A percentile compares a stretch with the other conserved stretches of the same genome.
These are phyloP conservation scores for Oncorhynchus keta DNA, from an alignment of 2,113 vertebrate genomes.

Conservation along the genomic window DNA sequence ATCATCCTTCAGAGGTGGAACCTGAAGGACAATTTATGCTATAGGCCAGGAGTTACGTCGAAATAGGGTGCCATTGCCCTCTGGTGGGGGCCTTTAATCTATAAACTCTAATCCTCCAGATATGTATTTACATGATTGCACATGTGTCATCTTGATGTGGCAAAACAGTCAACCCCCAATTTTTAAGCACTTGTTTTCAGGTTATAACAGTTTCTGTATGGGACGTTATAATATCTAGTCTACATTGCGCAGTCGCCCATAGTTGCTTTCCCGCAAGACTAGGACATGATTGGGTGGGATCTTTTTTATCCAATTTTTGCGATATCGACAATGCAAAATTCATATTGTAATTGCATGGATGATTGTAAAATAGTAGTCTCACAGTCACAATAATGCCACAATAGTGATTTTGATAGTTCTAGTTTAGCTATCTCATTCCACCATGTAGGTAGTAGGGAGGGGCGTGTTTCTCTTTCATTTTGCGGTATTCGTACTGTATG, in stretches of 20 bases:
- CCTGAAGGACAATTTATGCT: no score
- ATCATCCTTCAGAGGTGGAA: no score
- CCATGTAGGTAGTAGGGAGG: neutral
- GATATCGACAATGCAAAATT: no score
- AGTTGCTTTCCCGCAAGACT: no score
- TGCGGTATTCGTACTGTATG: slow-evolving; percentile 55
- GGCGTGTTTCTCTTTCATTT: slow-evolving; percentile 68
- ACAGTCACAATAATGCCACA: neutral
- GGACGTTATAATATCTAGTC: neutral
- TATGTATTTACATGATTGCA: neutral
- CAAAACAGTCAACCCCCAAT: neutral
- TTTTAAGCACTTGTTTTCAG: neutral
- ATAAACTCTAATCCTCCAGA: no score
- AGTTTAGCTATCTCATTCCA: neutral
- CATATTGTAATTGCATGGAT: no score
- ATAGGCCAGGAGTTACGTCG: no score
- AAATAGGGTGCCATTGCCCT: no score
- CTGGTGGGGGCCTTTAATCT: no score
- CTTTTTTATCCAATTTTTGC: no score
- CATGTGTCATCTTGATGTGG: neutral
- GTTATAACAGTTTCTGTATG: neutral
- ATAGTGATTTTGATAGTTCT: neutral
- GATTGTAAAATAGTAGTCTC: no score
- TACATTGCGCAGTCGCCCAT: neutral
- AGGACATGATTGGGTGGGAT: no score